Conservation (phyloP, 2,113 vertebrate genomes). For the Gymnorhina tibicen region DNA sequence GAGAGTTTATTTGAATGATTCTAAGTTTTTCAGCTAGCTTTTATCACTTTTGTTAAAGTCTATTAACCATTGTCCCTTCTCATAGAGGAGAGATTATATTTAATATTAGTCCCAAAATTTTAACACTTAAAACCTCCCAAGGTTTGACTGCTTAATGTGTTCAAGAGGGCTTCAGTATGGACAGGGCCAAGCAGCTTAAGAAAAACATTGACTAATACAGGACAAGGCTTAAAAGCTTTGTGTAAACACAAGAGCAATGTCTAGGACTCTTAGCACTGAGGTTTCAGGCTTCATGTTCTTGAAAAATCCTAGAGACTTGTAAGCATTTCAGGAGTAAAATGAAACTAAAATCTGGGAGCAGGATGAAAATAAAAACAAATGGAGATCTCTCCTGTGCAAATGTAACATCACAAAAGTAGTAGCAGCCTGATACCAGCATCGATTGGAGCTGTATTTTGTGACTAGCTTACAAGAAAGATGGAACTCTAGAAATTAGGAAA, state of each 20-base stretch:
- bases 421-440: neutral
- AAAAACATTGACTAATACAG: neutral
- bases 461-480: neutral
- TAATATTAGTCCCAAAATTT: neutral
- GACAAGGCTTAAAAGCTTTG: neutral
- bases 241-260: neutral
- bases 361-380: neutral
- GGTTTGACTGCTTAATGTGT: neutral
- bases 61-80: neutral
- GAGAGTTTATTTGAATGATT: neutral
- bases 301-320: neutral
- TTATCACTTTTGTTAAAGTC: neutral
- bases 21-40: neutral
- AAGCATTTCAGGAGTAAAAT: neutral
- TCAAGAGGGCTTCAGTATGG: neutral
- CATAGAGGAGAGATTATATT: neutral
- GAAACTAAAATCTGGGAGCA: neutral
- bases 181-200: neutral
- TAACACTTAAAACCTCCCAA: neutral
- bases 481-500: neutral
- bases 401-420: neutral
- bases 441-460: neutral
- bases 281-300: neutral
- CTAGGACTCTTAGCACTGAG: neutral
- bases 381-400: neutral